A percentile compares a stretch with the other conserved stretches of the same genome.
phyloP scores from a whole-genome alignment of 2,888 invertebrate species.

The Heliconius aoede region DNA sequence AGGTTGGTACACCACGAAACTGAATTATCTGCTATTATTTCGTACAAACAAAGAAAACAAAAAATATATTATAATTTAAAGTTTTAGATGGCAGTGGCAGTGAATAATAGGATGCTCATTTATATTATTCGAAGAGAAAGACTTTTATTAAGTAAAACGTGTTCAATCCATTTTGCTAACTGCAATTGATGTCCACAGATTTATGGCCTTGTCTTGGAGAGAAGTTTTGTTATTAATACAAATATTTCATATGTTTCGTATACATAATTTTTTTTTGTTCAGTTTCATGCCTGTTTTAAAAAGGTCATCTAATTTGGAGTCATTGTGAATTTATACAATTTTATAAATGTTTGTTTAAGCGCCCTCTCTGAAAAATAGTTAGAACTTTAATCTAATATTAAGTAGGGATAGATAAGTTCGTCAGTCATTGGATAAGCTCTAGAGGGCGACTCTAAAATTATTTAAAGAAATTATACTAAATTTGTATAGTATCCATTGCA shows the following conservation, averaged over 20 bases:
- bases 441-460: not conserved
- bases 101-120: not conserved
- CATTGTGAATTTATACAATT: not conserved
- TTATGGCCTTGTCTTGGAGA: not conserved
- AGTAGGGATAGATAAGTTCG: too few species aligned
- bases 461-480: not conserved
- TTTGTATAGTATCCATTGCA: not conserved
- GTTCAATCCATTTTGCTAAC: conserved; percentile 6
- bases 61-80: not conserved
- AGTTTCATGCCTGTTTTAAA: too few species aligned
- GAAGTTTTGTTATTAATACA: not conserved
- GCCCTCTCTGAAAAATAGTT: not conserved
- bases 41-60: not conserved
- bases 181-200: not conserved
- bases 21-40: too few species aligned
- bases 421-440: not conserved
- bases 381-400: not conserved
- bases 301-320: not conserved
- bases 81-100: not conserved
- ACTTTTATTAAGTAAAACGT: conserved; percentile 17
- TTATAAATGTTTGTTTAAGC: not conserved
- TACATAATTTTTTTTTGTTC: too few species aligned
- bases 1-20: too few species aligned
- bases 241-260: not conserved
- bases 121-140: not conserved